Base-by-base conservation (phyloP, 2,888 invertebrate genomes). In the Cepaea hortensis region DNA sequence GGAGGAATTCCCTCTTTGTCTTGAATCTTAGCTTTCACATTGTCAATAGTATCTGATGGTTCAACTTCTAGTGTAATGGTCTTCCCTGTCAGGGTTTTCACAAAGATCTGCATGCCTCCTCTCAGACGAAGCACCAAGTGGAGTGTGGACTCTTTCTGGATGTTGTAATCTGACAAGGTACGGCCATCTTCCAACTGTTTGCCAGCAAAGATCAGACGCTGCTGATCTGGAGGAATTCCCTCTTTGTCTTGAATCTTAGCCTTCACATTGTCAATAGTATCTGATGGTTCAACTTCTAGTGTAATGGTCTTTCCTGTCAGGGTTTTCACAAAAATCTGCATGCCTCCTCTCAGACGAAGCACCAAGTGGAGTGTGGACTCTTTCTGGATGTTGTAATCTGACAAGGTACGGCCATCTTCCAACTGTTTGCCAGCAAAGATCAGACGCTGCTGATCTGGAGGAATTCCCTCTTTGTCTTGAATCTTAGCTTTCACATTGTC, bases 371-470 rank as follows among this genome's bases (percentile, higher is more conserved):
- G 96, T 20, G 98, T 98, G 0, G 98, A 98, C 95, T 85, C 98
- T 95, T 98, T 98, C 95, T 98, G 98, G 94, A 98, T 98, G 95
- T 98, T 98, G 95, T 98, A 98, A 94, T 98, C 98, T 0, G 97
- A 97, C 68, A 98, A 95, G 3, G 98, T 98, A 84, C 98, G 96
- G 6, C 98, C 98, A 96, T 98, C 98, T 95, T 98, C 98, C 93
- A 98, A 95, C 95, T 98, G 98, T 95, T 98, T 98, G 87, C 98
- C 98, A 91, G 98, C 98, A 95, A 98, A 98, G 95, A 98, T 98
- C 94, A 98, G 95, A 93, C 97, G 96, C 95, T 97, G 97, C 95
- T 97, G 97, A 95, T 97, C 97, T 86, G 96, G 85, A 18, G 85
- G 81, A 61, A 84, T 87, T 50, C 87, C 87, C 46, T 87, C 87